A percentile compares a stretch with the other conserved stretches of the same genome.
Evolutionary conservation across 2,797 vertebrate genomes (phyloP).

Genomic region (Hydrophis major): DNA sequence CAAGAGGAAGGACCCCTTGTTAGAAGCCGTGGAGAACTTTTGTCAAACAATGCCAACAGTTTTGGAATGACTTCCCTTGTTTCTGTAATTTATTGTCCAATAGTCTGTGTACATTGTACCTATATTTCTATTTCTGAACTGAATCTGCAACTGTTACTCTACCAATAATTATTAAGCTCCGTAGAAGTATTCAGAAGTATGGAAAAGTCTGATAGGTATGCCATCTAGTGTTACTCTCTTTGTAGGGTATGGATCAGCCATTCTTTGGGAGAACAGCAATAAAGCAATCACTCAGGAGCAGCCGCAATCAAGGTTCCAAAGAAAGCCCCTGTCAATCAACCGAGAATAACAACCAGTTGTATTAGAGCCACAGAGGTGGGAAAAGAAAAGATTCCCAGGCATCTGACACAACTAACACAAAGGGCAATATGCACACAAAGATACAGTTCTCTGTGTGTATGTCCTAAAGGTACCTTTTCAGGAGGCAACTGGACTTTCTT

Average conservation of each 20-base stretch:
- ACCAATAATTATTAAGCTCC: background rate
- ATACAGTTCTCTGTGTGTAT: background rate
- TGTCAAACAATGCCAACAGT: background rate
- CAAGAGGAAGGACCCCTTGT: background rate
- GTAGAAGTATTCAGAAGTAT: background rate
- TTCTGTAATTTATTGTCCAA: background rate
- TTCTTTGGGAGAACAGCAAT: background rate
- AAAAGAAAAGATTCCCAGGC: background rate
- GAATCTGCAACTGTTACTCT: background rate
- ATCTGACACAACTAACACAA: background rate
- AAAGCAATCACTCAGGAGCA: background rate
- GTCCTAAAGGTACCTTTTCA: too few species aligned
- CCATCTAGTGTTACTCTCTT: background rate
- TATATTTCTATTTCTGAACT: background rate
- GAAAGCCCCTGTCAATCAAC: background rate
- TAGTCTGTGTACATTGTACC: background rate
- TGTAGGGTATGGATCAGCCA: background rate
- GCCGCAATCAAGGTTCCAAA: background rate
- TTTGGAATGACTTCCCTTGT: background rate
- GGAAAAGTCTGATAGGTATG: background rate
- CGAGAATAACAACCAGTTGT: background rate
- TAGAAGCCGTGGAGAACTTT: background rate
- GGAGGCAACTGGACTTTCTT: too few species aligned
- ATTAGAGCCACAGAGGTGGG: background rate
- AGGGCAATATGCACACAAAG: background rate